Conservation (phyloP, 30 jellyfish, hydroid and myxozoan species). For the Hydractinia symbiolongicarpus region DNA sequence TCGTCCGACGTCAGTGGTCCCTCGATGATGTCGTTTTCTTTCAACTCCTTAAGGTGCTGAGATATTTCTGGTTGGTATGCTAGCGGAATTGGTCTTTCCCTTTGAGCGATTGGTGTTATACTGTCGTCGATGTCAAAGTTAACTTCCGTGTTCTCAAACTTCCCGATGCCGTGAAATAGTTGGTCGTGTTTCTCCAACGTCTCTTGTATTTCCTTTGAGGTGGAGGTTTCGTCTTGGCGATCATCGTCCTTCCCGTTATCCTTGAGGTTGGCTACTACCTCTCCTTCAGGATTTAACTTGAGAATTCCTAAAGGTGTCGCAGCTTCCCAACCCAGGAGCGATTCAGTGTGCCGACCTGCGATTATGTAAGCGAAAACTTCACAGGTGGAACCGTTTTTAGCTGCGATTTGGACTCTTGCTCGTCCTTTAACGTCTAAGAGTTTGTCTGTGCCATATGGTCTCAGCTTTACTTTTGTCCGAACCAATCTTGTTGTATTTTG, state of each 20-base stretch:
- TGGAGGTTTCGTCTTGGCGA: no score
- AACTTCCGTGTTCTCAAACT: background rate
- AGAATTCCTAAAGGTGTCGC: background rate
- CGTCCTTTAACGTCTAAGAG: slow-evolving; percentile 1
- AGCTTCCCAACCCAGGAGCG: slow-evolving; percentile 2
- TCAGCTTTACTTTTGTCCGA: background rate
- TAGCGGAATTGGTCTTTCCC: background rate
- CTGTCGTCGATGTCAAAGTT: background rate
- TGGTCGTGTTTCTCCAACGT: background rate
- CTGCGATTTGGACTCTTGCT: background rate
- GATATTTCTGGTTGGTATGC: slow-evolving; percentile 23
- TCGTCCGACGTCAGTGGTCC: slow-evolving; percentile 30
- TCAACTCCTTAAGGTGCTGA: slow-evolving; percentile 29
- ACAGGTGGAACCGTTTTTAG: background rate
- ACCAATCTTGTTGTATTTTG: background rate
- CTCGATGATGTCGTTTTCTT: slow-evolving; percentile 41
- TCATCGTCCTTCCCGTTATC: no score
- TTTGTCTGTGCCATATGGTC: slow-evolving; percentile 2
- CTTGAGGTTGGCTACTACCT: no score
- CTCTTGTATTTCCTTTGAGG: no score
- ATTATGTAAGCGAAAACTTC: background rate
- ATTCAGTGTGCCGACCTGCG: slow-evolving; percentile 1
- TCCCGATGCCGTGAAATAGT: slow-evolving; percentile 3
- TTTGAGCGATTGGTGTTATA: slow-evolving; percentile 1
- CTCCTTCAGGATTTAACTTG: slow-evolving; percentile 3